These are phyloP conservation scores for Aptenodytes patagonicus DNA, from an alignment of 2,113 vertebrate species.

Conservation along the genomic window DNA sequence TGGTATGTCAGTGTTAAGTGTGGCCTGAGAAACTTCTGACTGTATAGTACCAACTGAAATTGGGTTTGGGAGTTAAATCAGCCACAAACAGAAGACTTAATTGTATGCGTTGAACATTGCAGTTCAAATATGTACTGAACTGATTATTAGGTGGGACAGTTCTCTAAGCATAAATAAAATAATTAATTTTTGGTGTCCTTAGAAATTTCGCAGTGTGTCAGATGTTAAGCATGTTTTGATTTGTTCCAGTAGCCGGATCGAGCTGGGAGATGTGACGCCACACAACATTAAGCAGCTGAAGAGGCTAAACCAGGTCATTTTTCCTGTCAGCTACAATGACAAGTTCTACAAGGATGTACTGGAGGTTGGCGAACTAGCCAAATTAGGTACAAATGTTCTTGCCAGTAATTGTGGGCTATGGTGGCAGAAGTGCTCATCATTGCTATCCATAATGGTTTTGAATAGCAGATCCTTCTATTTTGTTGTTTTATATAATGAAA, in stretches of 20 bases:
- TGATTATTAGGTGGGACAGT: neutral
- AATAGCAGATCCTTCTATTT: neutral
- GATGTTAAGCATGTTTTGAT: slow-evolving; percentile 88
- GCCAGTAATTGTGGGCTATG: neutral
- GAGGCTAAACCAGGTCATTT: slow-evolving; percentile 99
- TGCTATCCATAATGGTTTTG: neutral
- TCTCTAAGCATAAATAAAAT: neutral
- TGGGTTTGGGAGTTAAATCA: neutral
- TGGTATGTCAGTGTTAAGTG: neutral
- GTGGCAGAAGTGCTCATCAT: neutral
- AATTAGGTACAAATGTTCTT: slow-evolving; percentile 86
- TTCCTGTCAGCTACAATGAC: slow-evolving; percentile 99
- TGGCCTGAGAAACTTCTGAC: neutral
- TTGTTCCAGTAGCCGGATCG: slow-evolving; percentile 99
- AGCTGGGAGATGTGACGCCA: slow-evolving; percentile 98
- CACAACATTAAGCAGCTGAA: slow-evolving; percentile 99
- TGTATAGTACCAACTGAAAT: neutral
- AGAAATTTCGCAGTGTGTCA: neutral
- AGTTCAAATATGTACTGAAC: neutral
- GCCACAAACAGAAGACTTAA: neutral
- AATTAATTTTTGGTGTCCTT: neutral
- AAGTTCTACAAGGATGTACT: slow-evolving; percentile 99
- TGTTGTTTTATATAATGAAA: neutral
- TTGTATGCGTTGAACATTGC: neutral
- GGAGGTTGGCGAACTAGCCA: slow-evolving; percentile 98